These are phyloP conservation scores for Riparia riparia DNA, from an alignment of 2,113 vertebrate genomes.

Conservation along the genomic window DNA sequence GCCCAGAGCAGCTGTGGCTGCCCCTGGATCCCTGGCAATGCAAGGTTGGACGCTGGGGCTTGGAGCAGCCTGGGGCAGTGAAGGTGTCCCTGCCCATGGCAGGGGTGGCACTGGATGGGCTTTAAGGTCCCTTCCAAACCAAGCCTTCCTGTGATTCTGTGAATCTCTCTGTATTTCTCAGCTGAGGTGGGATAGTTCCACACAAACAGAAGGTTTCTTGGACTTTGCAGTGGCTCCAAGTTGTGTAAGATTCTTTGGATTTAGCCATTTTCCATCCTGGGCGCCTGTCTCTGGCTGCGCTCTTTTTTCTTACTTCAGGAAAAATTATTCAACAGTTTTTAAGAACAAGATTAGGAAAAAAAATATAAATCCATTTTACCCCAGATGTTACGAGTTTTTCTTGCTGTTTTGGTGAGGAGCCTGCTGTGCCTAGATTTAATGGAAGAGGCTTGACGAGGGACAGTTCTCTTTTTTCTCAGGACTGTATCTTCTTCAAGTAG, in stretches of 20 bases:
- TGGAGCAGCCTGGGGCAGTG: fast-evolving
- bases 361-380: neutral
- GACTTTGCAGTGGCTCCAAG: neutral
- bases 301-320: slow-evolving; percentile 26
- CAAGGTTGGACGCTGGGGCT: fast-evolving
- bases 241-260: slow-evolving; percentile 2
- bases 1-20: neutral
- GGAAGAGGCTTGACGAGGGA: neutral
- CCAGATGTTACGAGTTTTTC: neutral
- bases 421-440: slow-evolving; percentile 23
- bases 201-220: neutral
- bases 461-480: slow-evolving; percentile 14
- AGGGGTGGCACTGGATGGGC: fast-evolving
- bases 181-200: neutral
- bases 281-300: neutral
- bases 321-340: slow-evolving; percentile 33
- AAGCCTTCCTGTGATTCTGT: neutral
- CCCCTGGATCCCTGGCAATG: neutral
- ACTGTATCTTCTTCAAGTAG: slow-evolving; percentile 29
- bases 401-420: slow-evolving; percentile 19
- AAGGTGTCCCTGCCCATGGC: neutral
- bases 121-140: neutral
- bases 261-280: slow-evolving; percentile 14
- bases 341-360: neutral
- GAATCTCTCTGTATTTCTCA: neutral